Evolutionary conservation across 2,888 invertebrate genomes (phyloP).

Genomic region (Pteria penguin): DNA sequence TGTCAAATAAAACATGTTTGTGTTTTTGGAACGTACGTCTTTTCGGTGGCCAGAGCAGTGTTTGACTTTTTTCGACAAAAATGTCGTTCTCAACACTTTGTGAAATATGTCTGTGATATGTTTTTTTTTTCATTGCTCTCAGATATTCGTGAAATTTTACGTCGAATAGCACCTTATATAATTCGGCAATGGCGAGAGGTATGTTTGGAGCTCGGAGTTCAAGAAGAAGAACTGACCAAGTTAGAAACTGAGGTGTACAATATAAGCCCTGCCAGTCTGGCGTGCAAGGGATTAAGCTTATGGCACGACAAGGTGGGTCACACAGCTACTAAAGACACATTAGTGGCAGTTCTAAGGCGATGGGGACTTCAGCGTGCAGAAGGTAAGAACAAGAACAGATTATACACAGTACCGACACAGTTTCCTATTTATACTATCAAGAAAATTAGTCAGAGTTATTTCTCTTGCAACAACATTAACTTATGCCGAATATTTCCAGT

Average conservation of each 20-base stretch:
- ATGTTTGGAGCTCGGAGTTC: slow-evolving; percentile 56
- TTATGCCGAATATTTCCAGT: too few relatives aligned
- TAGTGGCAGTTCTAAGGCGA: slow-evolving; percentile 44
- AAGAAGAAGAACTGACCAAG: slow-evolving; percentile 45
- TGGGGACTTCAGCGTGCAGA: slow-evolving; percentile 57
- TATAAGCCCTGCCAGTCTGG: slow-evolving; percentile 48
- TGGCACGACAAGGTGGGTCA: slow-evolving; percentile 59
- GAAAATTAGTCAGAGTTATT: too few relatives aligned
- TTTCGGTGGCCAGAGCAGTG: too few relatives aligned
- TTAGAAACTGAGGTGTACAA: slow-evolving; percentile 38
- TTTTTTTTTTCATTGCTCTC: slow-evolving; percentile 19
- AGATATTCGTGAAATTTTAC: slow-evolving; percentile 59
- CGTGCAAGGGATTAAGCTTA: slow-evolving; percentile 53
- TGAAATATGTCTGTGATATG: too few relatives aligned
- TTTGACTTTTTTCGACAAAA: too few relatives aligned
- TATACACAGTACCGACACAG: too few relatives aligned
- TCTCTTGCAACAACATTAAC: too few relatives aligned
- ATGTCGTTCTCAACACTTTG: too few relatives aligned
- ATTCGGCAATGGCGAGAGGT: slow-evolving; percentile 61
- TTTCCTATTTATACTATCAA: too few relatives aligned
- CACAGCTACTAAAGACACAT: slow-evolving; percentile 49
- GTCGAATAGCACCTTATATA: slow-evolving; percentile 55
- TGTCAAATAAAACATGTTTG: too few relatives aligned
- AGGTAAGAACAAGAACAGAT: too few relatives aligned
- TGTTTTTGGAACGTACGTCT: too few relatives aligned